Base-by-base conservation (phyloP, 2,888 invertebrate genomes). In the Scelioninae gen. 1 region DNA sequence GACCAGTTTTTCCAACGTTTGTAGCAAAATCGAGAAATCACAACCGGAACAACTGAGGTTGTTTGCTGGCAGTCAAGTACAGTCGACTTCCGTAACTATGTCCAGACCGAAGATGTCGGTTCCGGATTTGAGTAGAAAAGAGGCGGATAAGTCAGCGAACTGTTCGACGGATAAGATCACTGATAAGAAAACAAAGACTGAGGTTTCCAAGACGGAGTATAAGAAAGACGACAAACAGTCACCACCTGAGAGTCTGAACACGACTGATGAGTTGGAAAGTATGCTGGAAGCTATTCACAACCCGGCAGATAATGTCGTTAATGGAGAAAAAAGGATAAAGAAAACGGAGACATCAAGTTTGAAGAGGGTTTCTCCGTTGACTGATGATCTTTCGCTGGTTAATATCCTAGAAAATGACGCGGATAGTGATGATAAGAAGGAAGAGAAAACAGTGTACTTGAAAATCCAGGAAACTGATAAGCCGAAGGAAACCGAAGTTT, bases 221-320 rank as follows among this genome's bases (percentile, higher is more conserved):
- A 88, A 87, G 43, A 75, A 62, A 11, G 71, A 78, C 2, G 75
- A 79, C 0, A 82, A 77, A 49, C 0, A 13, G 0, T 45, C 56
- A 0, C 56, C 72, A 32, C 53, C 84, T 0, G 91, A 91, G 11
- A 89, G 89, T 23, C 74, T 93, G 32, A 91, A 93, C 63, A 92
- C 92, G 1, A 93, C 93, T 0, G 92, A 93, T 51, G 92, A 92
- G 53, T 84, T 92, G n/a, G 93, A 93, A 82, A 91, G 92, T 65
- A 92, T 92, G 92, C 84, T 92, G n/a, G 92, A 92, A 68, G 92
- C 92, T 10, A 91, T 92, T 47, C 92, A 92, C 51, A 91, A 92
- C 87, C 92, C 92, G 0, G 91, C 89, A 0, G 91, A 92, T 15
- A 90, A 88, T 69, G 82, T 88, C 7, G 68, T 88, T 1, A 91